Conservation (phyloP, 2,797 vertebrate genomes). For the Buphagus erythrorhynchus region DNA sequence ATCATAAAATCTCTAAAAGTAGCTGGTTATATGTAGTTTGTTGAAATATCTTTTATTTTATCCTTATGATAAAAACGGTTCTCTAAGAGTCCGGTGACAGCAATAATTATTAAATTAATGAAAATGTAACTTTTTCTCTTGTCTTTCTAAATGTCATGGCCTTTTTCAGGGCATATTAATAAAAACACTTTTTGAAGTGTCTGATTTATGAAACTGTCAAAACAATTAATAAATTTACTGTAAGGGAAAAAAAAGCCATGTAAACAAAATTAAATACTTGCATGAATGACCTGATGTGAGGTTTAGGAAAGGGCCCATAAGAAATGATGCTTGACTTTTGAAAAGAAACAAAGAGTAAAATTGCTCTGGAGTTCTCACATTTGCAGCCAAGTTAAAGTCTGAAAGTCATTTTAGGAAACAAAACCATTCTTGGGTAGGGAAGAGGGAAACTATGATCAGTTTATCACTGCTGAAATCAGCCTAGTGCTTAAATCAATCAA, state of each 20-base stretch:
- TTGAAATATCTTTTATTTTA: neutral
- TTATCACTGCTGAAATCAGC: neutral
- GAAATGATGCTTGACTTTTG: neutral
- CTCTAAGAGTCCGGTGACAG: neutral
- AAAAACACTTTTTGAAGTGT: neutral
- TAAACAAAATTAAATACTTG: neutral
- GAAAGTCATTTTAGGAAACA: neutral
- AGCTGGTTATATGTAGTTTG: neutral
- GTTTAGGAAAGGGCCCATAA: neutral
- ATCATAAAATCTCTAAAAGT: neutral
- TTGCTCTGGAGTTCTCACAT: neutral
- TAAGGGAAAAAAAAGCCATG: neutral
- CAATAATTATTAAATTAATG: neutral
- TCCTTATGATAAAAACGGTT: neutral
- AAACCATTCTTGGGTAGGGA: neutral
- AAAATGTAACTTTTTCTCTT: neutral
- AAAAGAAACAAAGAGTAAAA: neutral
- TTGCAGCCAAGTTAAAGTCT: neutral
- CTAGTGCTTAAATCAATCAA: slow-evolving; percentile 2
- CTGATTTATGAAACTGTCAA: neutral
- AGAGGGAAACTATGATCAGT: neutral
- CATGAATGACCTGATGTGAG: neutral
- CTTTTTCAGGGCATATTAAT: neutral
- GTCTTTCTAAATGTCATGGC: neutral
- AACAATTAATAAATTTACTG: neutral